Conservation (phyloP, 2,113 vertebrate genomes). For the Telmatochromis bifrenatus region DNA sequence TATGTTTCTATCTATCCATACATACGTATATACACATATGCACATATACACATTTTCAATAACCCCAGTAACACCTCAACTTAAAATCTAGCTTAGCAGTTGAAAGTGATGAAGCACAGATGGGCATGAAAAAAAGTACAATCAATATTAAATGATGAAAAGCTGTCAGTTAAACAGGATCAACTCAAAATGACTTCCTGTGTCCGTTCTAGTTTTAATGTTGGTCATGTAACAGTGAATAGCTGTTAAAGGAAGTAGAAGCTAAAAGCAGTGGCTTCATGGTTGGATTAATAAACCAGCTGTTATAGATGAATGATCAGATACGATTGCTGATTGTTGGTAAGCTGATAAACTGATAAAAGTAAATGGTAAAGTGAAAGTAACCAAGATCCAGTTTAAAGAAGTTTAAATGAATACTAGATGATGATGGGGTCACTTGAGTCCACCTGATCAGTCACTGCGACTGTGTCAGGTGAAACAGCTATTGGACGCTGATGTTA, state of each 20-base stretch:
- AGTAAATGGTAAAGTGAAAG: not conserved
- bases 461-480: accelerated
- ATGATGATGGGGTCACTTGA: accelerated
- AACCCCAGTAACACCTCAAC: not conserved
- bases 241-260: not conserved
- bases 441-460: not conserved
- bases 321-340: accelerated
- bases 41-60: too few relatives aligned
- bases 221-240: not conserved
- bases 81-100: not conserved
- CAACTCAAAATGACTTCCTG: not conserved
- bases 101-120: not conserved
- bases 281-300: not conserved
- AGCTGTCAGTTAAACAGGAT: not conserved
- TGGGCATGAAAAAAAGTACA: not conserved
- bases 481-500: accelerated
- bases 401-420: not conserved
- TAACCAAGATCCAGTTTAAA: not conserved
- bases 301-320: not conserved
- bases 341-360: accelerated
- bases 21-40: too few relatives aligned
- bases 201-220: not conserved
- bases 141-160: not conserved
- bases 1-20: too few relatives aligned
- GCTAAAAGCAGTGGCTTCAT: not conserved